phyloP scores from a whole-genome alignment of 2,113 vertebrate genomes.

The Tor tambroides region DNA sequence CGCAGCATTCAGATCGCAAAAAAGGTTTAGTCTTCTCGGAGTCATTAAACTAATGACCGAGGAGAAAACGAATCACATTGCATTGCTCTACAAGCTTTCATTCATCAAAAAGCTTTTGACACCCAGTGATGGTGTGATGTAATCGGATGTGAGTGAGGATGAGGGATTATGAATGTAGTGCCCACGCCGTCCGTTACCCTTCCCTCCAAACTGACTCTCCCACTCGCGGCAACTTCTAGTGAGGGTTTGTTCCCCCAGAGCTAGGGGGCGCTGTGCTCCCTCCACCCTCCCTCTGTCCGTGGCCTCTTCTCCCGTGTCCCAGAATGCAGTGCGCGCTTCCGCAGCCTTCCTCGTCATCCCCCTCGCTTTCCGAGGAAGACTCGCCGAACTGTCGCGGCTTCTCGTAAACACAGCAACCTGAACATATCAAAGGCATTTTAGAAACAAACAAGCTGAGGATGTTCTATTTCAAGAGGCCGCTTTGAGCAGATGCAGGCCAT shows the following conservation, averaged over 20 bases:
- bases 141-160: constrained; percentile 62
- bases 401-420: constrained; percentile 93
- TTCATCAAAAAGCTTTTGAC: constrained; percentile 42
- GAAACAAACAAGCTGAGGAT: not conserved
- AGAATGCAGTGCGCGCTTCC: constrained; percentile 89
- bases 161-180: constrained; percentile 57
- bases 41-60: constrained; percentile 32
- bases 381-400: constrained; percentile 90
- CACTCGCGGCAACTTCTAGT: constrained; percentile 51
- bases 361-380: constrained; percentile 91
- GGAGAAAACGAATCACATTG: constrained; percentile 29
- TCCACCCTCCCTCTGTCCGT: constrained; percentile 75
- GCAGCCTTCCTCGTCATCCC: constrained; percentile 86
- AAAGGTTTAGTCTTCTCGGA: constrained; percentile 4
- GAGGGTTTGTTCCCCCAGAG: constrained; percentile 70
- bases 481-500: not conserved
- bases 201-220: constrained; percentile 19
- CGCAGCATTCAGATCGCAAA: constrained; percentile 26
- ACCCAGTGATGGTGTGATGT: constrained; percentile 60
- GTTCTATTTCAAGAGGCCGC: constrained; percentile 18
- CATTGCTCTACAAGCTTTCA: constrained; percentile 6
- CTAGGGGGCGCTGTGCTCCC: constrained; percentile 70
- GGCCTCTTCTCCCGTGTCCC: constrained; percentile 81
- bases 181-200: constrained; percentile 31
- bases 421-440: not conserved